Base-by-base conservation (phyloP, 2,113 vertebrate species). In the Mobula birostris region DNA sequence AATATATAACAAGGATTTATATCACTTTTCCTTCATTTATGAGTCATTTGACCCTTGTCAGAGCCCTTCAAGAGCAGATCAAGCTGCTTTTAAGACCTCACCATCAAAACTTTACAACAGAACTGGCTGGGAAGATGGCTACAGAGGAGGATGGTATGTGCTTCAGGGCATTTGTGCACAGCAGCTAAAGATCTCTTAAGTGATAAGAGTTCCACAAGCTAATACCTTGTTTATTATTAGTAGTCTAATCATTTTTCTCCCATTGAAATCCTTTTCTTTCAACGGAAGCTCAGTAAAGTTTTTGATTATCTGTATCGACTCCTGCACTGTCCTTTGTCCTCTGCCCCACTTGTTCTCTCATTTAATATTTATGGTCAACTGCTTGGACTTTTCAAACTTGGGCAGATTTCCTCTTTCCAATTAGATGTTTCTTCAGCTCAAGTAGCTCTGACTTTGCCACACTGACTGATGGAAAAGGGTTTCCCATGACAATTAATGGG, bases 1-100 rank as follows among this genome's bases (percentile, higher is more conserved):
- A 96, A 97, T 97, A 97, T 97, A 96, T 97, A n/a, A n/a, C n/a
- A n/a, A n/a, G 94, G 95, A 97, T 97, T 96, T 96, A 97, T 97
- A 96, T 96, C 96, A 96, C 96, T 97, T 97, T 96, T 97, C 97
- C 96, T 96, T 97, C 95, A 95, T 97, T 97, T 97, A 97, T 96
- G 96, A 96, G 95, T 97, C 96, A 97, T 96, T 96, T 94, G 96
- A 97, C 97, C 96, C 96, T 96, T 97, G 96, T 96, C 97, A 74
- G 91, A 66, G 68, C 97, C 96, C 95, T 94, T 95, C 96, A 95
- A 96, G 96, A 96, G 96, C 97, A 97, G 96, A 97, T 97, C 96
- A 97, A 98, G 97, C 96, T 94, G 95, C 96, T 97, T 96, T 96
- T 96, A 96, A 97, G 96, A 96, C 95, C 95, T 96, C 94, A 96